A percentile compares a stretch with the other conserved stretches of the same genome.
phyloP scores from a whole-genome alignment of 2,797 vertebrate genomes.

The Tolypeutes matacus region DNA sequence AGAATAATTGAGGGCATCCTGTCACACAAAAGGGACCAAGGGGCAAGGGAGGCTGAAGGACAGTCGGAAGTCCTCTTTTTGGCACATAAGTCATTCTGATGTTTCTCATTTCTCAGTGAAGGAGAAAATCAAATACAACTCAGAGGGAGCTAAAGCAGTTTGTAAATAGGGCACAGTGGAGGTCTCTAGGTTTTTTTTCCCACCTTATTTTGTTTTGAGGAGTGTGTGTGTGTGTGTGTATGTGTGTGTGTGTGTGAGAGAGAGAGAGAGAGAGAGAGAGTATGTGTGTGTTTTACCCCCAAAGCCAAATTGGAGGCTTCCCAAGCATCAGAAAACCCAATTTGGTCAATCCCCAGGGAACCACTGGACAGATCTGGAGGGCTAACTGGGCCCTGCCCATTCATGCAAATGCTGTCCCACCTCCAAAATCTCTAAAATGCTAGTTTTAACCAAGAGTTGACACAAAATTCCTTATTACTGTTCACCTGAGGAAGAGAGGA shows the following conservation, averaged over 20 bases:
- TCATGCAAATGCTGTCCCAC: conserved; percentile 3
- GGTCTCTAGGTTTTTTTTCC: conserved; percentile 47
- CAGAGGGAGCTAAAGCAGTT: conserved; percentile 64
- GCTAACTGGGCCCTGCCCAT: background rate
- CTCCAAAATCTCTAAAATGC: conserved; percentile 45
- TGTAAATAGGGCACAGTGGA: conserved; percentile 73
- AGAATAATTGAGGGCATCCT: conserved; percentile 83
- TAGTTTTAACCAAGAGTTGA: conserved; percentile 80
- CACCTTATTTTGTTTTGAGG: background rate
- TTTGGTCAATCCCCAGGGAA: background rate
- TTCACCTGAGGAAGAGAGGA: background rate
- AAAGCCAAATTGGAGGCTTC: conserved; percentile 51
- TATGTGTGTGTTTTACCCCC: background rate
- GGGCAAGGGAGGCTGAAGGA: conserved; percentile 52
- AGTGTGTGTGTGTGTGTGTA: no score
- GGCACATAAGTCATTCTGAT: conserved; percentile 76
- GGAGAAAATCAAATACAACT: conserved; percentile 80
- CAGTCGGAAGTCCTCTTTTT: conserved; percentile 48
- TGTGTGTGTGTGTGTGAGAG: no score
- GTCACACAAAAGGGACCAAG: conserved; percentile 72
- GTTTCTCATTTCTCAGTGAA: conserved; percentile 75
- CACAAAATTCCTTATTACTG: conserved; percentile 65
- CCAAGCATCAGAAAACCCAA: conserved; percentile 56
- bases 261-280: no score
- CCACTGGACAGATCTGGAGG: background rate